A percentile compares a stretch with the other conserved stretches of the same genome.
phyloP scores from a whole-genome alignment of 2,888 invertebrate genomes.

The Sinodicranocentrus sp. region DNA sequence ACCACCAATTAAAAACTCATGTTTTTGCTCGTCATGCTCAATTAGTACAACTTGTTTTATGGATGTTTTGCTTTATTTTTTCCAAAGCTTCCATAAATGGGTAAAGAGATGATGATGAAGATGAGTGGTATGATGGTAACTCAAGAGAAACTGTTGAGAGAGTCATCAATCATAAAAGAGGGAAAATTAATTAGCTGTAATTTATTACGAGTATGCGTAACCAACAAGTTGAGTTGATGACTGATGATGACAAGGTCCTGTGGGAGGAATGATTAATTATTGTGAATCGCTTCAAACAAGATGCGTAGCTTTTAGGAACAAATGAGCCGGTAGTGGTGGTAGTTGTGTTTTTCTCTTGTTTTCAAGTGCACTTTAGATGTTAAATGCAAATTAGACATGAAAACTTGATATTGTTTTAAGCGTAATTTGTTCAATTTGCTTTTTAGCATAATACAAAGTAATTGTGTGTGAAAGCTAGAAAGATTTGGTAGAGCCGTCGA shows the following conservation, averaged over 20 bases:
- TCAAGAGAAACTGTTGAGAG: background rate
- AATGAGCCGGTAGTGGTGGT: too few species aligned
- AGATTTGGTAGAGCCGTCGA: too few species aligned
- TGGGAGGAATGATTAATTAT: slow-evolving; percentile 9
- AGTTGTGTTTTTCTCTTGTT: too few species aligned
- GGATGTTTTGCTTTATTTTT: slow-evolving; percentile 8
- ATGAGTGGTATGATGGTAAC: background rate
- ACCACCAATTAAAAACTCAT: slow-evolving; percentile 20
- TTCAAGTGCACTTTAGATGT: too few species aligned
- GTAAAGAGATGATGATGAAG: background rate
- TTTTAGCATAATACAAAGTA: too few species aligned
- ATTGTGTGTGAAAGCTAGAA: too few species aligned
- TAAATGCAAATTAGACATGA: too few species aligned
- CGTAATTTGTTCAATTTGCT: too few species aligned
- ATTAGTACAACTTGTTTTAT: slow-evolving; percentile 19
- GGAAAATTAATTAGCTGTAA: slow-evolving; percentile 16
- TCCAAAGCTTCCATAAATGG: slow-evolving; percentile 23
- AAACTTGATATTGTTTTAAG: too few species aligned
- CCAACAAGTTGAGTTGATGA: slow-evolving; percentile 14
- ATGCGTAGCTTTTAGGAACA: too few species aligned
- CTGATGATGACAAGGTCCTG: slow-evolving; percentile 28
- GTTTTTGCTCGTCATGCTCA: slow-evolving; percentile 38
- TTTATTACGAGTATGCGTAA: slow-evolving; percentile 15
- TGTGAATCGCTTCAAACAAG: too few species aligned
- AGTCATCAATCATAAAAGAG: slow-evolving; percentile 24